These are phyloP conservation scores for Plestiodon gilberti DNA, from an alignment of 2,113 vertebrate species.

Conservation along the genomic window DNA sequence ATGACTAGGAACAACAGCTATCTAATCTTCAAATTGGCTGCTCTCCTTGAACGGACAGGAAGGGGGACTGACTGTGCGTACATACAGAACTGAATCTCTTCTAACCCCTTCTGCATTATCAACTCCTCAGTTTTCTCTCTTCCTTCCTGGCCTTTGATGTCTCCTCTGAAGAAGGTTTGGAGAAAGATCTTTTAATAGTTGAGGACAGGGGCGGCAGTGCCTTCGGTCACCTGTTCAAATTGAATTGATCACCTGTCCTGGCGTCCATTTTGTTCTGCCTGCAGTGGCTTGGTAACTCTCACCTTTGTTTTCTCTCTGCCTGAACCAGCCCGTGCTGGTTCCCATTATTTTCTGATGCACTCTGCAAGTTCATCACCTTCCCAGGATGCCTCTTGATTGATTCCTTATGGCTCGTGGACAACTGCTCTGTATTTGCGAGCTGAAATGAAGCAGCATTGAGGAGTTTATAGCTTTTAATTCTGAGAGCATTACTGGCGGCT, in stretches of 20 bases:
- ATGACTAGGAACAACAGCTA: constrained; percentile 68
- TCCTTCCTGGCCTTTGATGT: constrained; percentile 49
- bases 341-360: constrained; percentile 65
- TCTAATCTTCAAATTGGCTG: constrained; percentile 69
- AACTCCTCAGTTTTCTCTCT: constrained; percentile 36
- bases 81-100: constrained; percentile 60
- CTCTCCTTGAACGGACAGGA: constrained; percentile 43
- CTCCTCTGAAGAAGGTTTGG: neutral
- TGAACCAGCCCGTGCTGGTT: constrained; percentile 48
- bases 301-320: constrained; percentile 66
- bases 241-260: constrained; percentile 47
- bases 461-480: constrained; percentile 31
- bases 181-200: constrained; percentile 21
- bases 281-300: constrained; percentile 62
- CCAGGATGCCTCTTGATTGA: constrained; percentile 73
- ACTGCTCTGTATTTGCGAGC: constrained; percentile 59
- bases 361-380: constrained; percentile 74
- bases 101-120: constrained; percentile 40
- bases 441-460: neutral
- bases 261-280: constrained; percentile 54
- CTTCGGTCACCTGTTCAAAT: constrained; percentile 36
- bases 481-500: constrained; percentile 10
- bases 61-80: constrained; percentile 41
- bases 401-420: constrained; percentile 74
- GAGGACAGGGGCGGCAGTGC: constrained; percentile 13